Base-by-base conservation (phyloP, 2,888 invertebrate species). In the Lasioglossum calceatum region DNA sequence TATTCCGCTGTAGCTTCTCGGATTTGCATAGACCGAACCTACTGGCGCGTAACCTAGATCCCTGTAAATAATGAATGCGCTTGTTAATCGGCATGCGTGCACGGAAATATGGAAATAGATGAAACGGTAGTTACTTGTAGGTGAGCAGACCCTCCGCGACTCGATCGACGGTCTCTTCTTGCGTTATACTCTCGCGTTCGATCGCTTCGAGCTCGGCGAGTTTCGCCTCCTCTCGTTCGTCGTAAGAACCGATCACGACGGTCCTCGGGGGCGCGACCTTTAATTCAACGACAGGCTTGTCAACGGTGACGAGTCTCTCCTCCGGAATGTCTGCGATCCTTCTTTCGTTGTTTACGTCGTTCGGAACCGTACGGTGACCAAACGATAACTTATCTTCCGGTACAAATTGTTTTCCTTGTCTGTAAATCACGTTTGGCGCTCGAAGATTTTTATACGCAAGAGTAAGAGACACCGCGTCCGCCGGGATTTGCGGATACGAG, bases 331-430 rank as follows among this genome's bases (percentile, higher is more conserved):
- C 94, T 16, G 91, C 92, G 39, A 94, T 76, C 23, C 80, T 85
- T 8, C 84, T 87, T 1, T 79, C 61, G 2, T 50, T 27, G 32
- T 76, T 93, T 0, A 93, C 93, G 77, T 96, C 96, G 27, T 94
- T 91, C 1, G 96, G 97, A 1, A 89, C 71, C 27, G 95, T 95
- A 16, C 95, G 94, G 85, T 96, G 96, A 2, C 96, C 97, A 87
- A 96, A 96, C 7, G 96, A 93, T 12, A 97, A 91, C 87, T 95
- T 95, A 14, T 96, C 96, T 92, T 96, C 96, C 0, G 95, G 95
- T 10, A 95, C 94, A 36, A 93, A 93, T 70, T 95, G 94, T 78
- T 91, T 93, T 76, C 95, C 95, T 19, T 95, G 93, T 4, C 85
- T 87, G 42, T 89, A 88, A 10, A 89, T 96, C 32, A 96, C 88